phyloP scores from a whole-genome alignment of 1,140 invertebrate species.

The Venustaconcha ellipsiformis region DNA sequence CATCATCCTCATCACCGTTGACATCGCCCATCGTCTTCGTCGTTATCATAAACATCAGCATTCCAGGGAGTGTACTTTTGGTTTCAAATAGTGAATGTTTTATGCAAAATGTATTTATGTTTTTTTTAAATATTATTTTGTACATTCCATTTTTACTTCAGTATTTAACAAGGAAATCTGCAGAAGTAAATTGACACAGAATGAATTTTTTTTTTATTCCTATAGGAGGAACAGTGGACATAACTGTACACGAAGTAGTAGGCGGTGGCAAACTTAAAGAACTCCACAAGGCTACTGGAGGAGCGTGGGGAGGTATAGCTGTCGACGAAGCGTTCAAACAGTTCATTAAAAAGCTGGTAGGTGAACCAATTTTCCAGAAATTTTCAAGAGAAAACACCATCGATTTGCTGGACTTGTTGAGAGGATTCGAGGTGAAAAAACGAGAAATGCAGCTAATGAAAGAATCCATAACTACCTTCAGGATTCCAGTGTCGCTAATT shows the following conservation, averaged over 20 bases:
- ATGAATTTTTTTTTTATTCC: neutral
- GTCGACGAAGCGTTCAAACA: neutral
- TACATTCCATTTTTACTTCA: no score
- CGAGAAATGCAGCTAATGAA: neutral
- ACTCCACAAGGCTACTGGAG: neutral
- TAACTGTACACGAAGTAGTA: neutral
- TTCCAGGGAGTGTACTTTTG: no score
- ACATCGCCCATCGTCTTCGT: no score
- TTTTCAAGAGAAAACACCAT: neutral
- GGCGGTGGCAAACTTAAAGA: neutral
- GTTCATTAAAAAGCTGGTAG: neutral
- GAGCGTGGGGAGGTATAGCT: conserved; percentile 1
- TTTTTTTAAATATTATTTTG: no score
- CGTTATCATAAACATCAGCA: no score
- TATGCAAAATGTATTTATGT: no score
- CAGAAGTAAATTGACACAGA: no score
- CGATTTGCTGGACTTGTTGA: conserved; percentile 3
- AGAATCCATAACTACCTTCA: neutral
- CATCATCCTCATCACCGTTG: no score
- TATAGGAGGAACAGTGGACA: neutral
- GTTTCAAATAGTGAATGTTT: no score
- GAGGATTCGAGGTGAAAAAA: conserved; percentile 6
- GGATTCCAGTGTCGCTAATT: conserved; percentile 1
- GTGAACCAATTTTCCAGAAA: neutral
- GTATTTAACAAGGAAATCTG: no score